Base-by-base conservation (phyloP, 2,113 vertebrate species). In the Larimichthys polyactis region DNA sequence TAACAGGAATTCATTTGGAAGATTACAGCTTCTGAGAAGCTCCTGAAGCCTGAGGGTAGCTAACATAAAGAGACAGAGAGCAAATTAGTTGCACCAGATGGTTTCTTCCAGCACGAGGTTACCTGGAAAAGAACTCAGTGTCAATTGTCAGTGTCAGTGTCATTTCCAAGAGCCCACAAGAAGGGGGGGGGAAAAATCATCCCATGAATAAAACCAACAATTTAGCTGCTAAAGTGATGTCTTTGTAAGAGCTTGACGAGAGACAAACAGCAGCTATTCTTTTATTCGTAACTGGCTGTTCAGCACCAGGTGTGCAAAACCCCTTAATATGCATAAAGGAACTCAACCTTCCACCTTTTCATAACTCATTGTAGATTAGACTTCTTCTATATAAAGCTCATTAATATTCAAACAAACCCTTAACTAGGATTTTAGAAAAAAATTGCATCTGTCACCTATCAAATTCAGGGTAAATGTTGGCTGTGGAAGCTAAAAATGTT, bases 1-100 rank as follows among this genome's bases (percentile, higher is more conserved):
- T 81, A 95, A 68, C 81, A 93, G 85, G 75, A 96, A 96, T 54
- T 95, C 89, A 5, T 88, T 20, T 4, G 96, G 96, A 4, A 96
- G 90, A 4, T 71, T 57, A 51, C 76, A 88, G 40, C 52, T 83
- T 75, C 62, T 81, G 11, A 96, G 84, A n/a, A 95, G 89, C 7
- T 95, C 92, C 62, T 94, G 94, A 7, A 96, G 91, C 58, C 57
- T 87, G 11, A 87, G 68, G 0, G 87, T 85, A 82, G 94, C 95
- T 96, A 5, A 22, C 73, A 49, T 3, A 59, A 58, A 0, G 46
- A 8, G 5, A 46, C 24, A 36, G 36, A 36, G 36, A 32, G 5
- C 1, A 5, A 48, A 67, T 20, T 15, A 11, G 3, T 48, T 55
- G 10, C 9, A 66, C 1, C 12, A 51, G 27, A 7, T 4, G 17